Evolutionary conservation across 2,113 vertebrate genomes (phyloP).

Genomic region (Excalfactoria chinensis): DNA sequence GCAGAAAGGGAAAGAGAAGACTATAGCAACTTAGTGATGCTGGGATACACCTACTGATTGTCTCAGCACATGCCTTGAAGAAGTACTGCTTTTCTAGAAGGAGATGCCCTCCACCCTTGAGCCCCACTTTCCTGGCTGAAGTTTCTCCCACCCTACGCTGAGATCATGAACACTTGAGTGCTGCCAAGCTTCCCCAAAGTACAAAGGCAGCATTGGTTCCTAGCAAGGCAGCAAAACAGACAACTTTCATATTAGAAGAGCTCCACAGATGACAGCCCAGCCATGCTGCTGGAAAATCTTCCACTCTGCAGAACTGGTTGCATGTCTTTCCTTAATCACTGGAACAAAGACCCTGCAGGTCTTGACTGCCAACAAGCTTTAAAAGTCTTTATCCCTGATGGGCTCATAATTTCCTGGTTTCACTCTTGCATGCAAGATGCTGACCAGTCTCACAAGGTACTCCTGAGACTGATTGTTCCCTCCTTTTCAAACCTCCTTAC

Average conservation of each 20-base stretch:
- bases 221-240: not conserved
- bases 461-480: not conserved
- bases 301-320: not conserved
- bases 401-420: not conserved
- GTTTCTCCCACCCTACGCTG: not conserved
- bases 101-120: not conserved
- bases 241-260: not conserved
- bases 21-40: not conserved
- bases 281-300: not conserved
- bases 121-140: not conserved
- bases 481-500: not conserved
- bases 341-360: not conserved
- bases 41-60: not conserved
- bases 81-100: not conserved
- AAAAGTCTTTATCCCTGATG: not conserved
- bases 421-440: not conserved
- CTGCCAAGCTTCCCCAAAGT: not conserved
- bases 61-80: accelerated
- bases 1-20: not conserved
- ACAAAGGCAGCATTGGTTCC: not conserved
- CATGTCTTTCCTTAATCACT: not conserved
- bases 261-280: not conserved
- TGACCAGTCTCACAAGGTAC: not conserved
- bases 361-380: not conserved
- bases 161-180: not conserved